Percentiles rank a stretch among this genome's conserved stretches.
Evolutionary conservation across 2,888 invertebrate genomes (phyloP).

Genomic region (Ferdinandea cuprea): DNA sequence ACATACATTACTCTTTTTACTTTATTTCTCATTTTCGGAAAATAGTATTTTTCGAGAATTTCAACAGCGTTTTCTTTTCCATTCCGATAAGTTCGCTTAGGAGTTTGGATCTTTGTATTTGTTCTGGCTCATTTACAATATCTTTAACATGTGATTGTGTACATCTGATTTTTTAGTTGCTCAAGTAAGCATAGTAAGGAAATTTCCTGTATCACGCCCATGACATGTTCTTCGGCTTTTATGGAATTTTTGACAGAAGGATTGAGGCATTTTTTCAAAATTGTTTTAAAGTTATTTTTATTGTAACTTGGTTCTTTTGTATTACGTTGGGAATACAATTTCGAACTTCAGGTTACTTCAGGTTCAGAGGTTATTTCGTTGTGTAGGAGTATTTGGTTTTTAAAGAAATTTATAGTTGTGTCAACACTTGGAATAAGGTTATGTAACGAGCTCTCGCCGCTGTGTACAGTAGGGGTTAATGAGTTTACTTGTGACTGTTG

Average conservation of each 20-base stretch:
- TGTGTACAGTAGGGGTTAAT: constrained; percentile 21
- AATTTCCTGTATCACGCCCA: constrained; percentile 25
- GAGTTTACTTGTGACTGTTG: no score
- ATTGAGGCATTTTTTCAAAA: constrained; percentile 3
- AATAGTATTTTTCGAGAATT: constrained; percentile 24
- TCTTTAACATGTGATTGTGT: constrained; percentile 7
- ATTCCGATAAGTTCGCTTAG: constrained; percentile 11
- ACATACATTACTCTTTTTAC: neutral
- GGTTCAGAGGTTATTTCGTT: neutral
- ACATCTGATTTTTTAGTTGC: constrained; percentile 10
- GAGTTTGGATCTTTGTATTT: neutral
- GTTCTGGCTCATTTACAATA: constrained; percentile 8
- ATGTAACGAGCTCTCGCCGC: constrained; percentile 24
- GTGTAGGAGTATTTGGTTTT: constrained; percentile 31
- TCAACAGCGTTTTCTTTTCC: constrained; percentile 16
- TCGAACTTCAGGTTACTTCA: neutral
- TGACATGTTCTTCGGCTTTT: constrained; percentile 8
- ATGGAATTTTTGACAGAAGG: constrained; percentile 6
- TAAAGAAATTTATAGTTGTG: constrained; percentile 40
- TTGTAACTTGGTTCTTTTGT: no score
- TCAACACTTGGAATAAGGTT: no score
- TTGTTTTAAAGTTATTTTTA: constrained; percentile 2
- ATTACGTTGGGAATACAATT: constrained; percentile 3
- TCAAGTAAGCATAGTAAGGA: constrained; percentile 4
- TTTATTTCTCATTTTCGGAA: constrained; percentile 29